Percentiles rank a stretch among this genome's conserved stretches.
phyloP scores from a whole-genome alignment of 2,888 invertebrate genomes.

The Leistus spinibarbis region DNA sequence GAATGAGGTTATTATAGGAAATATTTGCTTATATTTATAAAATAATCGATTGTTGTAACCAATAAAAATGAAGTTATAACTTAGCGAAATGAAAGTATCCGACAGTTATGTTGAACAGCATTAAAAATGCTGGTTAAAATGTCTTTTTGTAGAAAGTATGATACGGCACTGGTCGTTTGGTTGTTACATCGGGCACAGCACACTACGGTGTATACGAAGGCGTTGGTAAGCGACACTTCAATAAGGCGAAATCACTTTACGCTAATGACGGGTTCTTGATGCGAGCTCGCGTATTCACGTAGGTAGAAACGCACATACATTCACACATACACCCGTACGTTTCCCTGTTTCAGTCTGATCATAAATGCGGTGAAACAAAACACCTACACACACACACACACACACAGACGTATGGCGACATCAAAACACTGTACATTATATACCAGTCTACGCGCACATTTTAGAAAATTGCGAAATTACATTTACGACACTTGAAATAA shows the following conservation, averaged over 20 bases:
- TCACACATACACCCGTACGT: not conserved
- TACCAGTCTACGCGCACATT: slow-evolving; percentile 8
- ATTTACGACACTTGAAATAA: not conserved
- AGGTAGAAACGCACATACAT: not conserved
- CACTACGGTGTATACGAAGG: not conserved
- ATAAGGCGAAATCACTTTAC: slow-evolving; percentile 35
- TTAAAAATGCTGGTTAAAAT: not conserved
- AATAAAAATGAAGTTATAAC: too few species aligned
- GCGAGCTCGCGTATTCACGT: not conserved
- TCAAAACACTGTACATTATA: not conserved
- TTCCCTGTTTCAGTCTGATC: not conserved
- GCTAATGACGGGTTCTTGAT: slow-evolving; percentile 16
- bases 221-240: slow-evolving; percentile 27
- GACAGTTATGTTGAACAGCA: too few species aligned
- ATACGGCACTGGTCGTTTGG: slow-evolving; percentile 1
- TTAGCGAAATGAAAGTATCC: too few species aligned
- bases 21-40: too few species aligned
- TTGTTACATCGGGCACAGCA: slow-evolving; percentile 8
- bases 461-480: slow-evolving; percentile 16
- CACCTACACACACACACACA: not conserved
- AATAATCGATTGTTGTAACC: too few species aligned
- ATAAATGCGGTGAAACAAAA: slow-evolving; percentile 1
- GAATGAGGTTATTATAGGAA: too few species aligned
- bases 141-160: not conserved
- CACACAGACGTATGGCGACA: not conserved